These are phyloP conservation scores for Canis aureus DNA, from an alignment of 2,113 vertebrate species.

Conservation along the genomic window DNA sequence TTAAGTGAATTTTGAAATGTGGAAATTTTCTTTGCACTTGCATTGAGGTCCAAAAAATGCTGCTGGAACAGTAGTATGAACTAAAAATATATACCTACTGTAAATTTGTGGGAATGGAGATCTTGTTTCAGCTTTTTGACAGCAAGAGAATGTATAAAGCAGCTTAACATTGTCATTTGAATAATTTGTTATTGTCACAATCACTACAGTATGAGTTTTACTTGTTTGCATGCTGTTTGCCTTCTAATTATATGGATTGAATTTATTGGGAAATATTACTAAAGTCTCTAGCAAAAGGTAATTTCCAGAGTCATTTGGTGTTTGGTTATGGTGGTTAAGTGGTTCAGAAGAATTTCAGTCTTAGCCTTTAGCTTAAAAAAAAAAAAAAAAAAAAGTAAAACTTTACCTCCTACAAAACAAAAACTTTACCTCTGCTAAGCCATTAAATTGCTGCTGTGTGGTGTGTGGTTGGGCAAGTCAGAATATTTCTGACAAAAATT, in stretches of 20 bases:
- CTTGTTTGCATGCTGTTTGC: not conserved
- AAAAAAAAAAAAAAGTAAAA: not conserved
- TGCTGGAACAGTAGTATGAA: not conserved
- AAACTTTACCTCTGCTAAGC: not conserved
- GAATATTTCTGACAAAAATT: conserved; percentile 32
- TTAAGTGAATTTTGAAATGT: conserved; percentile 48
- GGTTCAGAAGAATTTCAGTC: not conserved
- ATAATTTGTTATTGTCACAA: not conserved
- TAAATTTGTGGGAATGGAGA: not conserved
- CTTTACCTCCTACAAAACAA: not conserved
- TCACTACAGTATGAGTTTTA: not conserved
- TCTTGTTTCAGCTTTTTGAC: not conserved
- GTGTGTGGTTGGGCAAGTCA: not conserved
- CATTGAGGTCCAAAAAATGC: not conserved
- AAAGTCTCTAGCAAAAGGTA: not conserved
- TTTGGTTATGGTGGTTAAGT: not conserved
- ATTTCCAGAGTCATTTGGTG: not conserved
- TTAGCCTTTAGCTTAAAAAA: not conserved
- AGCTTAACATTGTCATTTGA: not conserved
- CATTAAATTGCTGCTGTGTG: not conserved
- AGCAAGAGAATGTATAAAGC: not conserved
- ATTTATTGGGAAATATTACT: conserved; percentile 22
- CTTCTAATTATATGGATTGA: conserved; percentile 41
- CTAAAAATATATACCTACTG: not conserved
- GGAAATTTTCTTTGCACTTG: not conserved